A percentile compares a stretch with the other conserved stretches of the same genome.
Evolutionary conservation across 2,888 invertebrate species (phyloP).

Genomic region (Tupiocoris notatus): DNA sequence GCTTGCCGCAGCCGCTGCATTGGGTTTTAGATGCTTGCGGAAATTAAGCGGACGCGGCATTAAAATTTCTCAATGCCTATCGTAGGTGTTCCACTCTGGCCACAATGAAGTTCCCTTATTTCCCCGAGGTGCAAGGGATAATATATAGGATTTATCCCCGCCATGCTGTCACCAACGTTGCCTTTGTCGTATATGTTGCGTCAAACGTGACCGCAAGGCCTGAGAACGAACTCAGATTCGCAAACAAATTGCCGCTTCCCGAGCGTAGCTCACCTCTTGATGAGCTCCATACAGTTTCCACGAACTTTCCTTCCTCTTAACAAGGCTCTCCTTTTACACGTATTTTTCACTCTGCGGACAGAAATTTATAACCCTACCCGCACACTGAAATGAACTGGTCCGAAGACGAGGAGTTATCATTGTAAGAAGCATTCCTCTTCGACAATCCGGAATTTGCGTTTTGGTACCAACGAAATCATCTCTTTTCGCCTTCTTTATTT

Average conservation of each 20-base stretch:
- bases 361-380: constrained; percentile 3
- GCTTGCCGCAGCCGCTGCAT: no score
- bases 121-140: not conserved
- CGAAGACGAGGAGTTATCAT: not conserved
- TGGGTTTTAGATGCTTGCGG: no score
- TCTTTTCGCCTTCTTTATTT: no score
- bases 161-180: not conserved
- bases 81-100: no score
- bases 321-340: constrained; percentile 21
- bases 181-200: not conserved
- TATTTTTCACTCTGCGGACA: constrained; percentile 9
- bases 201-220: not conserved
- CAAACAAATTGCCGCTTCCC: constrained; percentile 16
- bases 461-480: no score
- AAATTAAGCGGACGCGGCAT: no score
- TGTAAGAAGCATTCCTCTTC: no score
- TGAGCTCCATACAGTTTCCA: not conserved
- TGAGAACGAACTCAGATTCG: not conserved
- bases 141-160: not conserved
- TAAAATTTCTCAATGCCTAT: no score
- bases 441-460: not conserved
- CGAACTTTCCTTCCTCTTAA: not conserved
- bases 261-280: constrained; percentile 17
- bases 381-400: not conserved
- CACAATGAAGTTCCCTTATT: not conserved